Percentiles rank a stretch among this genome's conserved stretches.
These are phyloP conservation scores for Microcebus lehilahytsara DNA, from an alignment of 2,113 vertebrate species.

Conservation along the genomic window DNA sequence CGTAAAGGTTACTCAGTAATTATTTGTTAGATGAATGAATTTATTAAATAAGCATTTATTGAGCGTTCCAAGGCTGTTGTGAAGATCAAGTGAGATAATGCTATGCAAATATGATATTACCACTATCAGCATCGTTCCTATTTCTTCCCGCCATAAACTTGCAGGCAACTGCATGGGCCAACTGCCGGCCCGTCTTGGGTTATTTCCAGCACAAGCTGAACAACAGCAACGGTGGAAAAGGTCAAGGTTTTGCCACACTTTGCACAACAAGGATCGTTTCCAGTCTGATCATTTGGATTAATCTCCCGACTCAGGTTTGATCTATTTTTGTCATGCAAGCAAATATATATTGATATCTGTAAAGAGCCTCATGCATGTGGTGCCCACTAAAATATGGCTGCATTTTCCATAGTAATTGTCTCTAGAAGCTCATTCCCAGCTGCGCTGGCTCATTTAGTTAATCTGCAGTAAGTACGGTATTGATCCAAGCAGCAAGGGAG, in stretches of 20 bases:
- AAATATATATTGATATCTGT: conserved; percentile 78
- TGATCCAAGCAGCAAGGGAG: conserved; percentile 68
- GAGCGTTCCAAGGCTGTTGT: background rate
- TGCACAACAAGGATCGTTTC: conserved; percentile 53
- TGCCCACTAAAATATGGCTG: conserved; percentile 71
- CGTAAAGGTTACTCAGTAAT: background rate
- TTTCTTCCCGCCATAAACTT: background rate
- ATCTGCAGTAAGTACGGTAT: conserved; percentile 72
- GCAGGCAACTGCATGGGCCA: background rate
- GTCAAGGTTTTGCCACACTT: conserved; percentile 34
- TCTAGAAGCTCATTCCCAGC: conserved; percentile 74
- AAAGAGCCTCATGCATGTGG: conserved; percentile 66
- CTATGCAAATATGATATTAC: background rate
- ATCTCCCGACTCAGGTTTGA: conserved; percentile 66
- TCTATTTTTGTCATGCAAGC: conserved; percentile 75
- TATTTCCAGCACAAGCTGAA: background rate
- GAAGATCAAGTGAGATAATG: background rate
- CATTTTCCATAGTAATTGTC: conserved; percentile 72
- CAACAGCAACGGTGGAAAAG: conserved; percentile 10
- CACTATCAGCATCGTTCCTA: background rate
- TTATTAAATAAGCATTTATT: background rate
- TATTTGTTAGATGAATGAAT: background rate
- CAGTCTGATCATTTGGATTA: conserved; percentile 65
- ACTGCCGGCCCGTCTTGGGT: background rate
- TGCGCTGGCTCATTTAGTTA: conserved; percentile 76